Evolutionary conservation across 2,113 vertebrate species (phyloP), one percentile per base, ranked within the genome.

Genomic region (Brienomyrus longianalis): DNA sequence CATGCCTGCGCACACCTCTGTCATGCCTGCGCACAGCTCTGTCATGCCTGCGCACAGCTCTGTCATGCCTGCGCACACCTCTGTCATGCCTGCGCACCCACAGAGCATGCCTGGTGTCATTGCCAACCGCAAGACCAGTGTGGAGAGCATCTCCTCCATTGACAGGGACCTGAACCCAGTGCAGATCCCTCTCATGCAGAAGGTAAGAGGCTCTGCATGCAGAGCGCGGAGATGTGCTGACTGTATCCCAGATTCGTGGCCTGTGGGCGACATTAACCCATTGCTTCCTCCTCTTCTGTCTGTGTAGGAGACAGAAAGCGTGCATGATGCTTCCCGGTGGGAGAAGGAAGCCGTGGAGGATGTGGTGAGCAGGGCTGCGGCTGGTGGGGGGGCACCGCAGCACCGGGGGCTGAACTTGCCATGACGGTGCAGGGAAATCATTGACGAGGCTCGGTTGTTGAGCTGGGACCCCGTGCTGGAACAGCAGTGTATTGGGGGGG

Each of bases 111-210:
- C 98, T 0, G 98, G 98, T 3, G 92, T 98, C 92, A 99, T 99
- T 0, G 98, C 97, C 88, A 99, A 99, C 94, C 97, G 97, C 39
- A 97, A 99, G 94, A 99, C 98, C 93, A 99, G 98, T 87, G 95
- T 98, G 95, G 98, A 99, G 87, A 99, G 98, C 90, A 95, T 99
- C 94, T 99, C 98, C 0, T 99, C 98, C 11, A 97, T 99, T 0
- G 98, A 99, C 92, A 90, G 97, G 51, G 98, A 99, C 77, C 89
- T 98, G 91, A 99, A 97, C 92, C 98, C 98, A 0, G 98, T 99
- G 90, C 97, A 98, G 48, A 93, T 97, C 84, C 95, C 97, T 47
- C 95, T 96, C 52, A 94, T 97, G 15, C 97, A 97, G 95, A 98
- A 97, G 97, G 98, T 98, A 56, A 39, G 86, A 15, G 15, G 23